Base-by-base conservation (phyloP, 2,113 vertebrate genomes). In the Phylloscopus trochilus region DNA sequence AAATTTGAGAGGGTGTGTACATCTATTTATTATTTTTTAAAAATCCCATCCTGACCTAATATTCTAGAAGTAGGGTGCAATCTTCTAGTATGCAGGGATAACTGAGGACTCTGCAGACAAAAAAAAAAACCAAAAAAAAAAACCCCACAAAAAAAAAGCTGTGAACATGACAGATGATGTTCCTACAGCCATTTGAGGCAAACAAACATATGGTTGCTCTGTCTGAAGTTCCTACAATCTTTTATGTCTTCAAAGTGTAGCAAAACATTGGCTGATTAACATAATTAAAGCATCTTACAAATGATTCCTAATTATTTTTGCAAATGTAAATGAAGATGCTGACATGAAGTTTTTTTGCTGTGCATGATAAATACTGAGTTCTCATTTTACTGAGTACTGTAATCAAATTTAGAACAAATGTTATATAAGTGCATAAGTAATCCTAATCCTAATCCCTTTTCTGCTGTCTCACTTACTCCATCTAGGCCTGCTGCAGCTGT, bases 401-500 rank as follows among this genome's bases (percentile, higher is more conserved):
- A 95, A 96, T 83, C 89, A 94, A 94, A 96, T 93, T 91, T 62
- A 96, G 92, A 93, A 55, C 83, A 75, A 93, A 89, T 0, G 37
- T 95, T 96, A 91, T 47, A 11, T 95, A 90, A 96, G 56, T 92
- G 72, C 49, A 70, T 95, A 94, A 95, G 72, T 47, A 93, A 86
- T 93, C 78, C 77, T 94, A 92, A 70, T 91, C 92, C 92, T 95
- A 95, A 93, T 89, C 96, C 77, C 78, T 97, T 92, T 93, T 91
- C 87, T 93, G 77, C 59, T 92, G 31, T 87, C 87, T 97, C 85
- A 91, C 77, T 74, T 96, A 95, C 93, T 92, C 67, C 69, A 76
- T 83, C 55, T 59, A 89, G 90, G 83, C 86, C 76, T 95, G 85
- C 67, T 95, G 77, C 87, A 82, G 89, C 89, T 94, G 69, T 84